Evolutionary conservation across 1,140 invertebrate species (phyloP).

Genomic region (Ceratosolen fusciceps): DNA sequence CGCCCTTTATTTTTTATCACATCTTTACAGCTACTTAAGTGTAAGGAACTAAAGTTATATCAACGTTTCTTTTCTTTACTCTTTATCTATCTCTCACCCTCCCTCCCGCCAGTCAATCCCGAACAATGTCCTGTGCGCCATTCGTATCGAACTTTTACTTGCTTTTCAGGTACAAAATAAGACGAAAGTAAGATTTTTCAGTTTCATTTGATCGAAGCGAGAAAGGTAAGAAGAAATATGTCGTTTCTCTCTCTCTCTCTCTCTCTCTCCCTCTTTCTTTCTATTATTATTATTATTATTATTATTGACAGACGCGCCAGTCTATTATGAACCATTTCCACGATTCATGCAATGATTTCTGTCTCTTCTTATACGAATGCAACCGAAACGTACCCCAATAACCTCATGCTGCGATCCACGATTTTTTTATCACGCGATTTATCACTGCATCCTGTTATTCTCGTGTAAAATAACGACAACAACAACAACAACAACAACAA

Average conservation of each 20-base stretch:
- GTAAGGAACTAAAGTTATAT: conserved; percentile 41
- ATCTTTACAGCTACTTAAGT: conserved; percentile 41
- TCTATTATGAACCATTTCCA: neutral
- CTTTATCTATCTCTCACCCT: no score
- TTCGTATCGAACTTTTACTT: neutral
- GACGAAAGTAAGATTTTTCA: neutral
- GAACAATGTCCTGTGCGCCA: conserved; percentile 18
- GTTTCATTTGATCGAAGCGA: neutral
- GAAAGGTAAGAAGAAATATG: no score
- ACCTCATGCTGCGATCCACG: conserved; percentile 14
- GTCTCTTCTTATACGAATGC: conserved; percentile 33
- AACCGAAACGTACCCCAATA: conserved; percentile 15
- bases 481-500: no score
- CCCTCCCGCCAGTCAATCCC: no score
- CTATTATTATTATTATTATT: no score
- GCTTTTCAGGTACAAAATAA: neutral
- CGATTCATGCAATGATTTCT: conserved; percentile 24
- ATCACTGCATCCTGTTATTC: neutral
- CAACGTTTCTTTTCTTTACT: no score
- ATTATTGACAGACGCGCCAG: neutral
- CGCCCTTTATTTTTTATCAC: conserved; percentile 28
- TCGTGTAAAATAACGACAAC: neutral
- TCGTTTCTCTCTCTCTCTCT: no score
- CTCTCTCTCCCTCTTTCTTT: no score
- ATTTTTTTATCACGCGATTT: neutral